Evolutionary conservation across 2,113 vertebrate genomes (phyloP), one percentile per base, ranked within the genome.

Genomic region (Galemys pyrenaicus): DNA sequence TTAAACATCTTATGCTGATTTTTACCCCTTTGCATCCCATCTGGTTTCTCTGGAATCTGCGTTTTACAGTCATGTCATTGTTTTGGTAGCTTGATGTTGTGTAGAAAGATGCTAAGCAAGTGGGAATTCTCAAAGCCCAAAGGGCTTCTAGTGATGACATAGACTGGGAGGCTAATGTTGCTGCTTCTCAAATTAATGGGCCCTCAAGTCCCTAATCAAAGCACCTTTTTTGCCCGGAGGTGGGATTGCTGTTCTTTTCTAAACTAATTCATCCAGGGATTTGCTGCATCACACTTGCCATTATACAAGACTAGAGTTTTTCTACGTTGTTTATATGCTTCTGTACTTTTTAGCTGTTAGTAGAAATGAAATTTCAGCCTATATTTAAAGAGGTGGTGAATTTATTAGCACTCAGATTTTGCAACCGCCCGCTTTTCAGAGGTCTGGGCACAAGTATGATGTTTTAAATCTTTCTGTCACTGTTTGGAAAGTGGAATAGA

Each of bases 101-200:
- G 93, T 93, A 68, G 91, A 94, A 91, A 85, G 94, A 95, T 91
- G 89, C 87, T 87, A 70, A 94, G 73, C 96, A 87, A 80, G 35
- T 92, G 96, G 96, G 93, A 94, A 96, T 97, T 92, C 22, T 84
- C 41, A 89, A 96, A 94, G 26, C 96, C 94, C 94, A 78, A 32
- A 68, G 89, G 95, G 26, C 37, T 81, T 89, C 32, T 78, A 6
- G 74, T 84, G 91, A 89, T 89, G 95, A 75, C 93, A 77, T 15
- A 86, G 70, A 56, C 80, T 71, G 86, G 83, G 92, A 91, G 89
- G 67, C 87, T 93, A 86, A 84, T 89, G 80, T 60, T 58, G 77
- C 68, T 83, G 86, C 83, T 94, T 91, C 83, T 94, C 67, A 96
- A 96, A 95, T 96, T 92, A 97, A 96, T 80, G 46, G 26, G 86